Evolutionary conservation across 1,140 invertebrate genomes (phyloP).

Genomic region (Camponotus vicinus): DNA sequence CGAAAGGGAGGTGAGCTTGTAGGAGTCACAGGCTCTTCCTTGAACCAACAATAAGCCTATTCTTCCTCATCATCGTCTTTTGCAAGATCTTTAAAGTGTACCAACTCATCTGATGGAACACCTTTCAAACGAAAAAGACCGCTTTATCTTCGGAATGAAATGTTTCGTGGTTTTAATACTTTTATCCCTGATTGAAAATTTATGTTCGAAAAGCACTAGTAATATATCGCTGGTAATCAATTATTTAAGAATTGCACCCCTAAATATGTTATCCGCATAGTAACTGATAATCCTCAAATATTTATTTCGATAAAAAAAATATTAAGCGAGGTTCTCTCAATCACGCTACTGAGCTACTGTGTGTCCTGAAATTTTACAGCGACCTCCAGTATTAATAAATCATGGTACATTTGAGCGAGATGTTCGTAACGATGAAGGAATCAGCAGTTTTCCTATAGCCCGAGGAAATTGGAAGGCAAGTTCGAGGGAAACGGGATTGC

Average conservation of each 20-base stretch:
- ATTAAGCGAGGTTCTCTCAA: conserved; percentile 5
- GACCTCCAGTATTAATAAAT: conserved; percentile 52
- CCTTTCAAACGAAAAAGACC: background rate
- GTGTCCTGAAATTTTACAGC: conserved; percentile 34
- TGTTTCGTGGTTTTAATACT: background rate
- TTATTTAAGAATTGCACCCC: background rate
- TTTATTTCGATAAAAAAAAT: conserved; percentile 23
- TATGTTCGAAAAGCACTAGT: background rate
- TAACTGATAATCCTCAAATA: conserved; percentile 8
- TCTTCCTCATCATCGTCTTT: conserved; percentile 51
- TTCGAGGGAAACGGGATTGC: conserved; percentile 27
- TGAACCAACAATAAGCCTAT: conserved; percentile 57
- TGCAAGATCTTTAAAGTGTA: conserved; percentile 50
- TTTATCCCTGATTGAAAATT: background rate
- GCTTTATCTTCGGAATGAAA: conserved; percentile 2
- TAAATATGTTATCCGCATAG: background rate
- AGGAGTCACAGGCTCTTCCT: conserved; percentile 36
- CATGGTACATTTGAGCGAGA: conserved; percentile 41
- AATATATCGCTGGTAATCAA: background rate
- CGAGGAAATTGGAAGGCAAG: conserved; percentile 52
- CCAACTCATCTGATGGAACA: background rate
- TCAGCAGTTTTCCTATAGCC: conserved; percentile 53
- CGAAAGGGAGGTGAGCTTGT: conserved; percentile 40
- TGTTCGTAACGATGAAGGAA: conserved; percentile 51
- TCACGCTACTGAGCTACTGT: background rate